A percentile compares a stretch with the other conserved stretches of the same genome.
These are phyloP conservation scores for Climacteris rufus DNA, from an alignment of 2,113 vertebrate species.

Conservation along the genomic window DNA sequence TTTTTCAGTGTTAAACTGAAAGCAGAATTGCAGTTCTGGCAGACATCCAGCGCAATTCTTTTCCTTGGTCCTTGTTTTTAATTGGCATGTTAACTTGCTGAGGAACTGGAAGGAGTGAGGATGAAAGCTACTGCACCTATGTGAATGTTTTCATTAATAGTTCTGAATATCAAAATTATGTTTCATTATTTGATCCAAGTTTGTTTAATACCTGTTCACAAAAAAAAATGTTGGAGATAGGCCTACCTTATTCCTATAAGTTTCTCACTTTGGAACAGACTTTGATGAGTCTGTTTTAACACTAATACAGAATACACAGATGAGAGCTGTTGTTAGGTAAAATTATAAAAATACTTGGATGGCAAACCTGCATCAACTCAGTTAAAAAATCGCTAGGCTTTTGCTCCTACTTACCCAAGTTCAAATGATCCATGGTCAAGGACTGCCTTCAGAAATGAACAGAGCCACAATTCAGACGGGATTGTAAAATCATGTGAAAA, in stretches of 20 bases:
- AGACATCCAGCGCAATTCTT: background rate
- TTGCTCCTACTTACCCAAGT: background rate
- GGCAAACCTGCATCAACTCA: background rate
- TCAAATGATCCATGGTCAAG: background rate
- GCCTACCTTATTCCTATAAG: background rate
- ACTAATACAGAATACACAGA: background rate
- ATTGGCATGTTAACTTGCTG: background rate
- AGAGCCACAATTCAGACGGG: background rate
- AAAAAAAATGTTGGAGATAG: background rate
- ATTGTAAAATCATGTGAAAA: background rate
- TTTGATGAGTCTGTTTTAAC: background rate
- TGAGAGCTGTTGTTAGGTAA: background rate
- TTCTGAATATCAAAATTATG: background rate
- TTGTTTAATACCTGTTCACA: background rate
- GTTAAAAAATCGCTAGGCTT: background rate
- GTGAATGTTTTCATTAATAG: background rate
- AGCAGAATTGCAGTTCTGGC: background rate
- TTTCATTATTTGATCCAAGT: background rate
- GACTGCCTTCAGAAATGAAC: background rate
- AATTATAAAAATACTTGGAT: background rate
- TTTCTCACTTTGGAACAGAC: background rate
- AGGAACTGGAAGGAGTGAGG: background rate
- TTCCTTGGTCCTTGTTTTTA: background rate
- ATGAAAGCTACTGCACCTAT: background rate
- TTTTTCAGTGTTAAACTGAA: background rate